phyloP scores from a whole-genome alignment of 2,888 invertebrate species.

The Dyspetes luteomarginatus region DNA sequence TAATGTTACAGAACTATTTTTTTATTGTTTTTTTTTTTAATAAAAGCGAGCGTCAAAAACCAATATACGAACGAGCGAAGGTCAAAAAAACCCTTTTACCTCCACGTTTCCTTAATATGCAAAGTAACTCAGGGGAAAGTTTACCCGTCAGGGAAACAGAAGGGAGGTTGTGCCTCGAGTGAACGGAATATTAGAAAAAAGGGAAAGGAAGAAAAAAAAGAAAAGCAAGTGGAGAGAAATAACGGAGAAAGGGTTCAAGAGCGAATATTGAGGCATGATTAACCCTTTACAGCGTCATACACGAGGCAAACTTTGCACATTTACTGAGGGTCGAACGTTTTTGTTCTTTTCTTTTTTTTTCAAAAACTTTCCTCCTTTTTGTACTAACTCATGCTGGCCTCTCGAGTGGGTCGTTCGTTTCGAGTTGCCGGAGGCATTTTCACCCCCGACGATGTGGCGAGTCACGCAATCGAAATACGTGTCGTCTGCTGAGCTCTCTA shows the following conservation, averaged over 20 bases:
- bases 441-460: conserved; percentile 11
- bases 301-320: conserved; percentile 55
- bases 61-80: conserved; percentile 23
- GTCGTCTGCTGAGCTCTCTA: background rate
- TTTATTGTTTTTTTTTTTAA: conserved; percentile 9
- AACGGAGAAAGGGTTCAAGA: conserved; percentile 46
- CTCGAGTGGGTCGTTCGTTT: conserved; percentile 37
- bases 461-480: conserved; percentile 17
- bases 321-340: conserved; percentile 17
- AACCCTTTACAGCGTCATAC: conserved; percentile 56
- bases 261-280: conserved; percentile 60
- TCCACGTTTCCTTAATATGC: conserved; percentile 47
- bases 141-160: conserved; percentile 18
- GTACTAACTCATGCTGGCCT: conserved; percentile 17
- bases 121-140: conserved; percentile 45
- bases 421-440: conserved; percentile 33
- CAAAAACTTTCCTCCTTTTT: background rate
- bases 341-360: conserved; percentile 1
- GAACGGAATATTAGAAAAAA: conserved; percentile 15
- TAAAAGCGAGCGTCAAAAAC: conserved; percentile 27
- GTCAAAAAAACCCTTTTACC: conserved; percentile 37
- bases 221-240: conserved; percentile 46
- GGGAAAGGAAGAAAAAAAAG: background rate
- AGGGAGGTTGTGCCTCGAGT: conserved; percentile 12
- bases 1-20: background rate